Evolutionary conservation across 2,797 vertebrate genomes (phyloP), one percentile per base, ranked within the genome.

Genomic region (Fringilla coelebs): DNA sequence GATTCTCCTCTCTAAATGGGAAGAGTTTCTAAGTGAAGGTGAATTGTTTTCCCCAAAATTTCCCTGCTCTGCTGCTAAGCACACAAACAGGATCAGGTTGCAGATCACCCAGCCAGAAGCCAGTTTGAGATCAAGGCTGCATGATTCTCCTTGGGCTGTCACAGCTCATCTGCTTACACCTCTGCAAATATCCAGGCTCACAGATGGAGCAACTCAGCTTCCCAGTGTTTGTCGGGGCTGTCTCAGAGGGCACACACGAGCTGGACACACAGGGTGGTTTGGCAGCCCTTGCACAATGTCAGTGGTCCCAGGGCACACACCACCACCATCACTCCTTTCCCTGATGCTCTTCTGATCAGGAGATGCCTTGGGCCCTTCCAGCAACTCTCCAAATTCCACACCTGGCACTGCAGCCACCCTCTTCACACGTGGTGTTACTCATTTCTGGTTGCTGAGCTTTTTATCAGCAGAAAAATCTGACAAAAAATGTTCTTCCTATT

Each of bases 301-400:
- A 8, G 14, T 36, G 43, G 40, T 34, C 41, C 52, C 52, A 36
- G 25, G 70, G n/a, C 48, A 60, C 31, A 11, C 31, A 25, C 22
- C 22, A 25, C 22, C 22, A 20, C 38, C 51, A 15, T 16, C 0
- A 0, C 13, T 28, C 26, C 43, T 1, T 4, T 34, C 10, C 6
- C 67, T 54, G n/a, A 15, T 58, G 46, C 4, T 5, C 22, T 85
- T 60, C 6, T 6, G 31, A 16, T 15, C 1, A 2, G 67, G 41
- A 65, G 18, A 18, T 67, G 45, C 48, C 66, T 45, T 41, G 29
- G 43, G 15, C 12, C 8, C 0, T 65, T 68, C 72, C 46, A 46
- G 36, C n/a, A 70, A 10, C 17, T 32, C 5, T 1, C 15, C 54
- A 17, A 28, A 66, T 62, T 54, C 68, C 48, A 13, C 17, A 28